These are phyloP conservation scores for Cecidostiba fungosa DNA, from an alignment of 2,888 invertebrate genomes.

Conservation along the genomic window DNA sequence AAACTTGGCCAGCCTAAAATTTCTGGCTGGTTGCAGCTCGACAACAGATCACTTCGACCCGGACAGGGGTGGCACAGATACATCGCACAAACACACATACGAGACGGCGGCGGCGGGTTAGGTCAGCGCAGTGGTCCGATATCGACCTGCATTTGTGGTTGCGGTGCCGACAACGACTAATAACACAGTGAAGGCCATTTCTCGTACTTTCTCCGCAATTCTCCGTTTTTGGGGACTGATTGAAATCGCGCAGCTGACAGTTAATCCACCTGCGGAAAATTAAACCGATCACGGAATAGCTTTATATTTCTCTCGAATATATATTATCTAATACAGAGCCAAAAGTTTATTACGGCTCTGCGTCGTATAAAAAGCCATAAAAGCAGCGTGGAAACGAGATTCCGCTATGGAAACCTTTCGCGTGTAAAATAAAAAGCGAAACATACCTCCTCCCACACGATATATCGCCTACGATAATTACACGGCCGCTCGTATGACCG, in stretches of 20 bases:
- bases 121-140: constrained; percentile 16
- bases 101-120: not conserved
- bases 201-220: constrained; percentile 49
- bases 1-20: not conserved
- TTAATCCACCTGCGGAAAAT: too few species aligned
- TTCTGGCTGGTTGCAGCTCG: constrained; percentile 1
- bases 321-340: not conserved
- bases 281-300: too few species aligned
- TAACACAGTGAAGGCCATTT: constrained; percentile 35
- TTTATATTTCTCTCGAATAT: not conserved
- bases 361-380: not conserved
- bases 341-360: not conserved
- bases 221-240: constrained; percentile 11
- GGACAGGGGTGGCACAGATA: not conserved
- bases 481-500: not conserved
- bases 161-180: not conserved
- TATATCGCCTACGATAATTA: constrained; percentile 8
- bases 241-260: not conserved
- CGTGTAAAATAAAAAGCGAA: constrained; percentile 5
- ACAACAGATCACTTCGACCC: not conserved
- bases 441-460: not conserved
- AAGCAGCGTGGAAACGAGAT: not conserved
- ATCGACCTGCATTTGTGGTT: constrained; percentile 37
- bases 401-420: not conserved
- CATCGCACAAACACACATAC: not conserved